Base-by-base conservation (phyloP, 2,797 vertebrate genomes). In the Sebastiscus tertius region DNA sequence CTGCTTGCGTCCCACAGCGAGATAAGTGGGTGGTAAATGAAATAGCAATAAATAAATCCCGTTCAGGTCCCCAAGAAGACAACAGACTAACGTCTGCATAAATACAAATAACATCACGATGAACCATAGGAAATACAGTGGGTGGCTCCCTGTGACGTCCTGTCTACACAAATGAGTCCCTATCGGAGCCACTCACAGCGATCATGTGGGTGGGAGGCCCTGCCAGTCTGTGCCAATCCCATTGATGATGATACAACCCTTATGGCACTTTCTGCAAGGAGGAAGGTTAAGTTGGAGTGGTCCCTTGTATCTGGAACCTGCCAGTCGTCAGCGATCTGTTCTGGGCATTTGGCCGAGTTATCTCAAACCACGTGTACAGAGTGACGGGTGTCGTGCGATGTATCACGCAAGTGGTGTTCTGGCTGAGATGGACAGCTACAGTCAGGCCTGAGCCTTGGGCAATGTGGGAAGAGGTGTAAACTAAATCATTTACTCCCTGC, bases 401-500 rank as follows among this genome's bases (percentile, higher is more conserved):
- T 64, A 75, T 86, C 84, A 90, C 58, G 13, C 55, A 36, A 78
- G 84, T 68, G 75, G 62, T 66, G n/a, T 77, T 79, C 69, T 69
- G 54, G 59, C 81, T 72, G 79, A 49, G 63, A 82, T 39, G 81
- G 87, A 83, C 73, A 46, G 20, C 31, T 69, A 72, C 64, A 69
- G 68, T 80, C 56, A 65, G 85, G 83, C 72, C 69, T 14, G 72
- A 68, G 84, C 71, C 27, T 54, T 22, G 66, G 52, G 36, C 83
- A 79, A 76, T 62, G 91, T 94, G 79, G 93, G 93, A 82, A 70
- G 89, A 90, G 64, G 89, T 83, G 90, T 75, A 71, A 89, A 91
- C 54, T 20, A 83, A 92, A 86, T 92, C 87, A 80, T 87, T 67
- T 81, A 78, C 87, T 88, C 92, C 91, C 93, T 13, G 34, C 87